Evolutionary conservation across 2,888 invertebrate genomes (phyloP), one percentile per base, ranked within the genome.

Genomic region (Oscheius sp.): DNA sequence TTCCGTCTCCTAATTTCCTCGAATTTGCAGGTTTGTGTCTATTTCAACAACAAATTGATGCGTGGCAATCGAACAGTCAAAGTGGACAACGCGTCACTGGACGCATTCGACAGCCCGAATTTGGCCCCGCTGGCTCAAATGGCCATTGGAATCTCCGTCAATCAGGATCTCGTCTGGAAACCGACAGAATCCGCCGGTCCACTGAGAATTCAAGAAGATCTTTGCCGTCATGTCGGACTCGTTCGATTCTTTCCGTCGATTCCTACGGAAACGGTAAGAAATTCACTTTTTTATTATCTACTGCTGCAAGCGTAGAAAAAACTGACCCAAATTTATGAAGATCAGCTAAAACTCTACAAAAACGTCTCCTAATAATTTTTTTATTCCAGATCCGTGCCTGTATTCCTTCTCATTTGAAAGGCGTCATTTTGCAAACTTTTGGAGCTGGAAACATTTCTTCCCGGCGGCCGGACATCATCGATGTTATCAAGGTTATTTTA

Each of bases 371-470:
- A 35, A 35, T 35, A n/a, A n/a, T 35, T 35, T 35, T 35, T 35
- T 35, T 35, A 35, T 35, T 35, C 68, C 13, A 61, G 61, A 43
- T 61, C 2, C 82, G 88, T 56, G 89, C 90, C 1, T 90, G 91
- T 82, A 87, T 91, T n/a, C 89, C 93, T 79, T 92, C 94, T 1
- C 93, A 95, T 16, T 93, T 93, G 75, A 90, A 92, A 84, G 93
- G 97, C 13, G 93, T 96, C 0, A 93, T 98, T 0, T 89, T 98
- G 52, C 94, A 96, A 89, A 94, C 94, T 0, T 98, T 95, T 86
- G 98, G 98, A 0, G 92, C 94, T 0, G 98, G 98, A 0, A 98
- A 98, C 88, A 92, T 96, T 41, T 97, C 97, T 0, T 92, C 93
- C 0, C 93, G 93, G 87, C 92, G 95, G 12, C 90, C 90, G 18